Evolutionary conservation across 2,797 vertebrate species (phyloP).

Genomic region (Etheostoma nigrum): DNA sequence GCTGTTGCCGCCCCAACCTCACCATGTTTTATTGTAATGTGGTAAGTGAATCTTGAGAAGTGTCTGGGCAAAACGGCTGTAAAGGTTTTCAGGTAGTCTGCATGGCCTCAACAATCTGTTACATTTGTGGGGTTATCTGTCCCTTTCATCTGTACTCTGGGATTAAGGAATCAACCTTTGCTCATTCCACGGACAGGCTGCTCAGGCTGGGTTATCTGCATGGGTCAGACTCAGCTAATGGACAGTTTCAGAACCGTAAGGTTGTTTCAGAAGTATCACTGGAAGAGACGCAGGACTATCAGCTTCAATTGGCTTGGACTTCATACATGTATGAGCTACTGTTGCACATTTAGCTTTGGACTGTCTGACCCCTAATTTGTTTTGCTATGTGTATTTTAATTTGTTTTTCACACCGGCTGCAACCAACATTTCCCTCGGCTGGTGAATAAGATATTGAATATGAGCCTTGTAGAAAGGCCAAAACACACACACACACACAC

Average conservation of each 20-base stretch:
- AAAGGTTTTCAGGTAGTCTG: neutral
- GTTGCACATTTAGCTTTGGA: neutral
- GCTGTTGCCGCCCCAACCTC: neutral
- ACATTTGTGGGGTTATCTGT: neutral
- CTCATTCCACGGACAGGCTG: neutral
- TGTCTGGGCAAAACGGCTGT: neutral
- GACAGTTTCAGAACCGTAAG: conserved; percentile 3
- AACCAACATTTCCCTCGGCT: neutral
- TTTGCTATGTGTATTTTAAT: neutral
- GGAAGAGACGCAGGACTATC: neutral
- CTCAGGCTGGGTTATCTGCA: conserved; percentile 21
- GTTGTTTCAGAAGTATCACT: neutral
- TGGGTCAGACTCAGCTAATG: conserved; percentile 23
- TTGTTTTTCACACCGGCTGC: conserved; percentile 6
- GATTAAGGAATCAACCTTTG: conserved; percentile 4
- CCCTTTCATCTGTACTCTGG: neutral
- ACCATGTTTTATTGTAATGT: neutral
- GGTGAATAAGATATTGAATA: conserved; percentile 32
- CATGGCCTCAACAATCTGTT: neutral
- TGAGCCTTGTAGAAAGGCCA: conserved; percentile 20
- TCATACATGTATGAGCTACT: too few species aligned
- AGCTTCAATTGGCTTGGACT: neutral
- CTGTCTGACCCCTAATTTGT: neutral
- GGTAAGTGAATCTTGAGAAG: neutral
- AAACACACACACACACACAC: too few species aligned